These are phyloP conservation scores for Haliaeetus albicilla DNA, from an alignment of 2,797 vertebrate species.

Conservation along the genomic window DNA sequence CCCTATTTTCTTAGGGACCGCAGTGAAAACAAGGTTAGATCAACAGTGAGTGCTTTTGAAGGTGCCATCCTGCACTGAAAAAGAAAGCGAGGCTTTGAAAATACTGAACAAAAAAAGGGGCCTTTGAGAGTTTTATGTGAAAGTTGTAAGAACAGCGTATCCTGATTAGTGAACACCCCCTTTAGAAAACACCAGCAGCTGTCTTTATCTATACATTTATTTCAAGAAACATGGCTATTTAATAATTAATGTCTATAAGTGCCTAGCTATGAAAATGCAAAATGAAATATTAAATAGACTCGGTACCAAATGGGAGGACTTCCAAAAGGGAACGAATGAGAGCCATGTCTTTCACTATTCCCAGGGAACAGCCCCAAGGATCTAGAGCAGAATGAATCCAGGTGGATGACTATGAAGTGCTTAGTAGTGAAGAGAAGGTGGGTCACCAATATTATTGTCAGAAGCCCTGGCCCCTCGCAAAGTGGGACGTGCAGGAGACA, in stretches of 20 bases:
- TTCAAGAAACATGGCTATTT: neutral
- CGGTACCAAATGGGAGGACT: conserved; percentile 23
- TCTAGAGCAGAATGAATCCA: conserved; percentile 58
- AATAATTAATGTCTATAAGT: conserved; percentile 69
- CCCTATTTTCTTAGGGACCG: neutral
- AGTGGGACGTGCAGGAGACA: neutral
- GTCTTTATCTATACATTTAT: conserved; percentile 6
- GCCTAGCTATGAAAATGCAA: conserved; percentile 58
- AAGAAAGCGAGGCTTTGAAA: neutral
- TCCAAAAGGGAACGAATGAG: neutral
- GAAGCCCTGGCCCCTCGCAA: neutral
- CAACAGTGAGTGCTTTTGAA: neutral
- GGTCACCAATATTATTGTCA: neutral
- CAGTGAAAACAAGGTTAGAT: neutral
- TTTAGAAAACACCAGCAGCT: neutral
- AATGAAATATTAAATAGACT: conserved; percentile 67
- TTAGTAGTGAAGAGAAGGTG: neutral
- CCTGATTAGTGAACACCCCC: neutral
- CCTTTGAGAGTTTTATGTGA: neutral
- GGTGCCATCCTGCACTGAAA: neutral
- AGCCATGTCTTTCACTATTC: neutral
- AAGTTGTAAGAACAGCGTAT: neutral
- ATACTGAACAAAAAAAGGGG: neutral
- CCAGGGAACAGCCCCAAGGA: conserved; percentile 35
- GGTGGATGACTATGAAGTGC: neutral